Evolutionary conservation across 1,140 invertebrate genomes (phyloP).

Genomic region (Drosophila azteca): DNA sequence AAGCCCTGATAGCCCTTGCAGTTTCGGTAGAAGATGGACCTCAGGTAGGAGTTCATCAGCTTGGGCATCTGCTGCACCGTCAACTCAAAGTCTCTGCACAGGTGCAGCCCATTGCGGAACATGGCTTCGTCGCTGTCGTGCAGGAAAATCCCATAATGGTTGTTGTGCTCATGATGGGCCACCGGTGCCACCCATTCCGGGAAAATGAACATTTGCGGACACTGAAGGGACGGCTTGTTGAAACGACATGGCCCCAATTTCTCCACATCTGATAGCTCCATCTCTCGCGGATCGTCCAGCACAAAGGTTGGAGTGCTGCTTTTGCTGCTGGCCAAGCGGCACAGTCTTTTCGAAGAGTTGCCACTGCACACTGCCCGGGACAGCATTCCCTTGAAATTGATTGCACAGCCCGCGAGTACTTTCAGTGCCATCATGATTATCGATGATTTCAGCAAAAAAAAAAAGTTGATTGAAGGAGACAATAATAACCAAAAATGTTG

Average conservation of each 20-base stretch:
- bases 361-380: too few relatives aligned
- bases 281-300: conserved; percentile 50
- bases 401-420: too few relatives aligned
- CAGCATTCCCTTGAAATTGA: too few relatives aligned
- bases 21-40: conserved; percentile 22
- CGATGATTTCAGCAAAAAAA: too few relatives aligned
- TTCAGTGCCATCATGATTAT: too few relatives aligned
- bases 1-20: conserved; percentile 10
- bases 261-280: conserved; percentile 28
- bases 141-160: neutral
- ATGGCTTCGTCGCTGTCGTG: neutral
- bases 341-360: too few relatives aligned
- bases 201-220: conserved; percentile 58
- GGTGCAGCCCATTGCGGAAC: neutral
- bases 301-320: conserved; percentile 27
- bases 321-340: conserved; percentile 27
- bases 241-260: neutral
- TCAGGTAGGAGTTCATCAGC: conserved; percentile 38
- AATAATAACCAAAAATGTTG: too few relatives aligned
- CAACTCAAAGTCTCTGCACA: neutral
- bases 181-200: conserved; percentile 40
- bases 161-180: conserved; percentile 44
- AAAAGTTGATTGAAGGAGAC: too few relatives aligned
- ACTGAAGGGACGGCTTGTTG: conserved; percentile 33
- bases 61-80: conserved; percentile 38